phyloP scores from a whole-genome alignment of 2,113 vertebrate genomes.

The Ophiodon elongatus region DNA sequence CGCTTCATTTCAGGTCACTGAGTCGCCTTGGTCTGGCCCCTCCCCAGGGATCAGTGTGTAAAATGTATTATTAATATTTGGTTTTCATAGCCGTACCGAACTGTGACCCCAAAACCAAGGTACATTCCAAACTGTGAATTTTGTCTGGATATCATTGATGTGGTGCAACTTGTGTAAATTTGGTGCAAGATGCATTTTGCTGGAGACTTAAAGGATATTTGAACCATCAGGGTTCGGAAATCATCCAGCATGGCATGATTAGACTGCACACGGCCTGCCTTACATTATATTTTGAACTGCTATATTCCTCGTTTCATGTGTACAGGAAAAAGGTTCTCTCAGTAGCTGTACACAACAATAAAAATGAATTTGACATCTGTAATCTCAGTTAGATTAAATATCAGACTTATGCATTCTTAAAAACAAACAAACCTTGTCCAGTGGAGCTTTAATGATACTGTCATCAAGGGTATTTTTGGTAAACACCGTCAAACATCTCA shows the following conservation, averaged over 20 bases:
- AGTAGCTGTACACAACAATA: neutral
- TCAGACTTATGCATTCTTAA: neutral
- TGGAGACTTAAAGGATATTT: slow-evolving; percentile 8
- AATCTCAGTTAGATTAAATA: neutral
- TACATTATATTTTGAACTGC: neutral
- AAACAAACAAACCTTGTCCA: neutral
- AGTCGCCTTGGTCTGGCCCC: neutral
- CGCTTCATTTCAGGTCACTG: too few relatives aligned
- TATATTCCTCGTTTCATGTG: neutral
- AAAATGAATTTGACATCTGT: neutral
- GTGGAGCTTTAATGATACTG: slow-evolving; percentile 37
- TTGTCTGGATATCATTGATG: neutral
- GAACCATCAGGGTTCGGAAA: neutral
- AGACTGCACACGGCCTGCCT: neutral
- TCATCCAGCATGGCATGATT: neutral
- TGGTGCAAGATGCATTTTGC: slow-evolving; percentile 18
- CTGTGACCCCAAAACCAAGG: neutral
- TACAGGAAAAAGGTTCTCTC: neutral
- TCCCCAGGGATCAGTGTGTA: neutral
- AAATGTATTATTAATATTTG: neutral
- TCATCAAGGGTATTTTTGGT: slow-evolving; percentile 30
- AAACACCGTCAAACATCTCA: slow-evolving; percentile 50
- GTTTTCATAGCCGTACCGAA: neutral
- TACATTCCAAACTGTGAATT: neutral
- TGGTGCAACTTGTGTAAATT: slow-evolving; percentile 5